Conservation (phyloP, 2,888 invertebrate species). For the Emesis furor region DNA sequence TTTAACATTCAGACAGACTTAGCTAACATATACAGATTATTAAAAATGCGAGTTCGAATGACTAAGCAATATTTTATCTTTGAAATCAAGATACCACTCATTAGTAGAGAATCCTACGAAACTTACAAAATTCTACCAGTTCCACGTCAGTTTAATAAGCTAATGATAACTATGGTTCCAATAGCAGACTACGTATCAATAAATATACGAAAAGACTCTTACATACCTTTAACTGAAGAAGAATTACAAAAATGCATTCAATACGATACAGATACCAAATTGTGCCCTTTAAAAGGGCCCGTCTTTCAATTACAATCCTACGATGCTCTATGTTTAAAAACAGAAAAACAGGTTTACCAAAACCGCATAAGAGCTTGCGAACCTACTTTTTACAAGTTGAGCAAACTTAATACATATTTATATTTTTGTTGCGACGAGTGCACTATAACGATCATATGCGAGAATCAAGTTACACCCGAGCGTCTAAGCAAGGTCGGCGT, state of each 20-base stretch:
- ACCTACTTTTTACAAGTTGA: not conserved
- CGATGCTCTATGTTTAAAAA: not conserved
- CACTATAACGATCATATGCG: not conserved
- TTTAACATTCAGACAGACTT: not conserved
- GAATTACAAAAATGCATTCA: constrained; percentile 16
- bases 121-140: not conserved
- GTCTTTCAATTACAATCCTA: not conserved
- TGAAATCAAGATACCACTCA: not conserved
- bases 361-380: not conserved
- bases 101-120: not conserved
- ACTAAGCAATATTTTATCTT: not conserved
- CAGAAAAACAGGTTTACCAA: not conserved
- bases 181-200: not conserved
- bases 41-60: not conserved
- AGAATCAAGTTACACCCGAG: not conserved
- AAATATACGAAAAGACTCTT: not conserved
- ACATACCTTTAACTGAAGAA: not conserved
- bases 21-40: not conserved
- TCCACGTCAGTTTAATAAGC: not conserved
- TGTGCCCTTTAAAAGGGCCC: not conserved
- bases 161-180: not conserved
- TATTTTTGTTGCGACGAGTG: not conserved
- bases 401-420: not conserved
- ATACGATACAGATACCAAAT: not conserved
- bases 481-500: not conserved